Conservation (phyloP, 2,113 vertebrate species). For the Thamnophis sirtalis region DNA sequence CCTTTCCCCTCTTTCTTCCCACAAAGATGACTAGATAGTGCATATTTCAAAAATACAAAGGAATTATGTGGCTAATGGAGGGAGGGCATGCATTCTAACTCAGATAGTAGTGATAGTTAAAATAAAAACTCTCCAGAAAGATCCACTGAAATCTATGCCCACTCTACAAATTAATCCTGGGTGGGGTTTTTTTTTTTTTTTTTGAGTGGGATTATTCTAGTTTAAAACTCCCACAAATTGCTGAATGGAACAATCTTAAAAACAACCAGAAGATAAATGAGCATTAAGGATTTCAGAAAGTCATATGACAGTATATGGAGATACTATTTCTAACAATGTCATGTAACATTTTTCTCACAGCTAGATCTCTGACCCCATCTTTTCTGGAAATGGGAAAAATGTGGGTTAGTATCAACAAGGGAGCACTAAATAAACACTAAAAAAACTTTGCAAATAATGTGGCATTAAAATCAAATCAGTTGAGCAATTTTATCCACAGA, state of each 20-base stretch:
- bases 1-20: neutral
- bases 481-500: neutral
- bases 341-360: neutral
- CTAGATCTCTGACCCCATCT: neutral
- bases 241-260: neutral
- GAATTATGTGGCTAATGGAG: neutral
- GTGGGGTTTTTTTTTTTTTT: neutral
- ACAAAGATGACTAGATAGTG: neutral
- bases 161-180: neutral
- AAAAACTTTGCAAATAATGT: neutral
- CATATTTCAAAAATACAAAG: neutral
- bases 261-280: neutral
- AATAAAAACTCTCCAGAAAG: neutral
- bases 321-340: neutral
- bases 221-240: neutral
- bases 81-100: neutral
- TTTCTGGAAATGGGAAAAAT: neutral
- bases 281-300: neutral
- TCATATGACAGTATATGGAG: neutral
- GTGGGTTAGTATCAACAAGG: neutral
- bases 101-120: neutral
- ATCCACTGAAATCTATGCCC: neutral
- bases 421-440: neutral
- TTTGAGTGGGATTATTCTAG: neutral
- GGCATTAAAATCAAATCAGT: neutral